phyloP scores from a whole-genome alignment of 2,888 invertebrate genomes.

The Sycophila texana region DNA sequence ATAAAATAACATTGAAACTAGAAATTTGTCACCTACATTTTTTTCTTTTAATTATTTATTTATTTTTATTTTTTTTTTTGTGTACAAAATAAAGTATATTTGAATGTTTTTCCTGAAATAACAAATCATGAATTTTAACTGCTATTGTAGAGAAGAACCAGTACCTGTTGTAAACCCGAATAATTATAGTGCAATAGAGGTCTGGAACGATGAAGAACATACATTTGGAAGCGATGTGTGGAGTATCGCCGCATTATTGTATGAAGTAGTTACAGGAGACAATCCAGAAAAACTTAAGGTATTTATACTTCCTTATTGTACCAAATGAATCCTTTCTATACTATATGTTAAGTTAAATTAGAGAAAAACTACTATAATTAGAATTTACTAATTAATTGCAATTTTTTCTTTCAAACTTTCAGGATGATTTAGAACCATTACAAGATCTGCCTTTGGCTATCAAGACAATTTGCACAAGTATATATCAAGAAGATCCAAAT shows the following conservation, averaged over 20 bases:
- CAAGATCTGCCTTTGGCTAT: background rate
- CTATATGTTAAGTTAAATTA: background rate
- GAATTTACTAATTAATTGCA: background rate
- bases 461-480: background rate
- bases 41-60: too few species aligned
- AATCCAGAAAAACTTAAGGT: background rate
- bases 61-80: too few species aligned
- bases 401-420: background rate
- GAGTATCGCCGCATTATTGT: background rate
- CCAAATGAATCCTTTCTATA: background rate
- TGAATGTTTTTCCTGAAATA: background rate
- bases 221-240: constrained; percentile 1
- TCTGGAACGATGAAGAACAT: background rate
- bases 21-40: too few species aligned
- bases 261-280: background rate
- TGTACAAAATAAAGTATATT: too few species aligned
- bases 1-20: too few species aligned
- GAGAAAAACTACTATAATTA: background rate
- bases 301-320: background rate
- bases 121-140: background rate
- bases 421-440: background rate
- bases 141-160: background rate
- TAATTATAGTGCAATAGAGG: background rate
- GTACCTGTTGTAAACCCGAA: background rate
- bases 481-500: background rate